Evolutionary conservation across 2,888 invertebrate genomes (phyloP), one percentile per base, ranked within the genome.

Genomic region (Dynastes grantii): DNA sequence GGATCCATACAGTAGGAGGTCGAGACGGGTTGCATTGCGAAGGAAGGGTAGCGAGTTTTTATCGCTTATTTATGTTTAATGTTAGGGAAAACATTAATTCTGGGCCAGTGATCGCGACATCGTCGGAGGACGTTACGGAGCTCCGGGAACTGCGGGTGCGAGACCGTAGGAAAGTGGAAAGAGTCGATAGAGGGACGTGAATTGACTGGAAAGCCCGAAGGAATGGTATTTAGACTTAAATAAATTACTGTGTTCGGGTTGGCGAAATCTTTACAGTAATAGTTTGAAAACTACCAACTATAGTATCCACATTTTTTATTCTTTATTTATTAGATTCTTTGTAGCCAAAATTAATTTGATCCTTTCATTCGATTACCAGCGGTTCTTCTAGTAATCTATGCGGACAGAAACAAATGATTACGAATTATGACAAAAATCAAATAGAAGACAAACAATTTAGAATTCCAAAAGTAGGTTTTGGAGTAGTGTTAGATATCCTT

Each of bases 41-140:
- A 29, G 63, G 63, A 32, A 63, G 63, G 63, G 63, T 32, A 8
- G 63, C 3, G 51, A 29, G 51, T 49, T 68, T 68, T 49, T 51
- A 73, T 73, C 58, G 58, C 37, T 73, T 73, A 73, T 73, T 73
- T 73, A 73, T 73, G 73, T 73, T 58, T 73, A 73, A 73, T 58
- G 73, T 73, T 40, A 73, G 40, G 58, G 58, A 73, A 73, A 73
- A 58, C 73, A 58, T 73, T 73, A 53, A 71, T 58, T 58, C 58
- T 51, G 40, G 58, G 58, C 58, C 58, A 58, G 5, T 16, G 58
- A 58, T 55, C 55, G 53, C 67, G 68, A 51, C 51, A 27, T 51
- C 27, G 68, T 22, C 51, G 29, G 27, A 9, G 51, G 13, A 51
- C 29, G 51, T 51, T 22, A 22, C 8, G 51, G 68, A 32, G 22